These are phyloP conservation scores for Betta splendens DNA, from an alignment of 2,797 vertebrate genomes.

Conservation along the genomic window DNA sequence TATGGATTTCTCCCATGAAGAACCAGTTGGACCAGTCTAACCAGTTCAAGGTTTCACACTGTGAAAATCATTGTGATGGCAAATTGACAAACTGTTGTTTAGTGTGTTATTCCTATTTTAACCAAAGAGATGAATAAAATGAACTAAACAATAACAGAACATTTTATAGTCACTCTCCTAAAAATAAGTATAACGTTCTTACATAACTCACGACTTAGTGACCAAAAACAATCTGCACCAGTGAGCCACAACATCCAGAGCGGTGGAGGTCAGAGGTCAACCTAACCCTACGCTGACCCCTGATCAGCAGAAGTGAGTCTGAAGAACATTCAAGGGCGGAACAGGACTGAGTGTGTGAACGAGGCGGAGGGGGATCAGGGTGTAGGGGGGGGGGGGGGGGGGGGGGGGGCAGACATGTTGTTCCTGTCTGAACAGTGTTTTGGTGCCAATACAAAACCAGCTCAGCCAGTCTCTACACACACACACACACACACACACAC, in stretches of 20 bases:
- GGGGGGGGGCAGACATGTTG: constrained; percentile 36
- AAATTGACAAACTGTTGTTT: background rate
- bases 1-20: no score
- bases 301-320: no score
- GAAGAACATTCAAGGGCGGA: no score
- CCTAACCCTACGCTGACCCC: no score
- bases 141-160: constrained; percentile 14
- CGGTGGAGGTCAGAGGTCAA: no score
- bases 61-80: background rate
- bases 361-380: constrained; percentile 23
- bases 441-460: constrained; percentile 62
- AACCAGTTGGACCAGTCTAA: background rate
- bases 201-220: no score
- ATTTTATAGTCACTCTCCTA: no score
- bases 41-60: background rate
- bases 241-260: no score
- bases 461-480: constrained; percentile 49
- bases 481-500: constrained; percentile 43
- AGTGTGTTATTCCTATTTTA: no score
- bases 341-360: no score
- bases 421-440: constrained; percentile 57
- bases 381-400: constrained; percentile 4
- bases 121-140: background rate
- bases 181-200: no score
- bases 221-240: no score